These are phyloP conservation scores for Aurelia coerulea DNA, from an alignment of 30 jellyfish, hydroid and myxozoan genomes.

Conservation along the genomic window DNA sequence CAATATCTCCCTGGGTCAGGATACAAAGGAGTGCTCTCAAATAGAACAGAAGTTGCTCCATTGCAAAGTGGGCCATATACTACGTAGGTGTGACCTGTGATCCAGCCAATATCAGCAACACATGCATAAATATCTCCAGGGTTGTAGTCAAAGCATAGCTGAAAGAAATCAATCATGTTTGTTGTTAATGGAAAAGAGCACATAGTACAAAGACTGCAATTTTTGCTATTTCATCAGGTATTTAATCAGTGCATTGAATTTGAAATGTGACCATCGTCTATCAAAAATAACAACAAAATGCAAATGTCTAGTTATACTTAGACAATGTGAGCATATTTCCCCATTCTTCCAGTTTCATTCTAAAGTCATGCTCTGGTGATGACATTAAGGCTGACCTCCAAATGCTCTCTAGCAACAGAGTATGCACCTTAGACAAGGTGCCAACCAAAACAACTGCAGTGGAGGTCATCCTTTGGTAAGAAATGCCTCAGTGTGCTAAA, in stretches of 20 bases:
- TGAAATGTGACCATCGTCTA: neutral
- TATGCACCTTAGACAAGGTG: too few relatives aligned
- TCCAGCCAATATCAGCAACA: conserved; percentile 99
- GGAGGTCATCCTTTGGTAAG: too few relatives aligned
- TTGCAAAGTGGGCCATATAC: conserved; percentile 98
- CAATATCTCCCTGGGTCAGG: conserved; percentile 99
- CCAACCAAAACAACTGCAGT: too few relatives aligned
- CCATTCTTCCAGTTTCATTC: too few relatives aligned
- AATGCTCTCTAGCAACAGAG: too few relatives aligned
- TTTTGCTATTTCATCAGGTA: neutral
- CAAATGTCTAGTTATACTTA: too few relatives aligned
- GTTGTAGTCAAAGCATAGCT: conserved; percentile 90
- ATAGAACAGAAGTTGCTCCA: conserved; percentile 94
- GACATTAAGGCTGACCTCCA: too few relatives aligned
- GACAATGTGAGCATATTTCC: too few relatives aligned
- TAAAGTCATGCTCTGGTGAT: too few relatives aligned
- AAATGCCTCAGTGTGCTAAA: too few relatives aligned
- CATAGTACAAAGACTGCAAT: neutral
- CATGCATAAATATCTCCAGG: conserved; percentile 97
- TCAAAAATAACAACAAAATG: too few relatives aligned
- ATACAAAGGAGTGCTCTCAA: conserved; percentile 96
- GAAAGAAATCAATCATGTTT: conserved; percentile 1
- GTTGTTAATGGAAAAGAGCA: neutral
- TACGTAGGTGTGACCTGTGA: conserved; percentile 96
- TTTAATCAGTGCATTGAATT: neutral